Conservation (phyloP, 2,113 vertebrate genomes). For the Notarius lentiginosus region DNA sequence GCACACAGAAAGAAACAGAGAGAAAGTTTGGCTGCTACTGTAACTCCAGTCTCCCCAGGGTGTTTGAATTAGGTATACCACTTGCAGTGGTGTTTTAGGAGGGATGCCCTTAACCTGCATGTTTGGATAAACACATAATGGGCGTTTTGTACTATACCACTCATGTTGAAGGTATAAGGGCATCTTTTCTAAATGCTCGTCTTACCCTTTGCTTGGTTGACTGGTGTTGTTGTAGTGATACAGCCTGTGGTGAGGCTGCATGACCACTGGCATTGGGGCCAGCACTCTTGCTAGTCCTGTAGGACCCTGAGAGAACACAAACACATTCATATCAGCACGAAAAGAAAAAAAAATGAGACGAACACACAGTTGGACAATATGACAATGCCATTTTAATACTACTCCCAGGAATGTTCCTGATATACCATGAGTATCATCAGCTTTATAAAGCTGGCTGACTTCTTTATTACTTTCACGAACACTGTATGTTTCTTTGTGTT, state of each 20-base stretch:
- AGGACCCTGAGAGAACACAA: conserved; percentile 61
- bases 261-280: conserved; percentile 78
- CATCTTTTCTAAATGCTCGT: conserved; percentile 17
- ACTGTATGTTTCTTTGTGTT: neutral
- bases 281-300: conserved; percentile 60
- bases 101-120: conserved; percentile 14
- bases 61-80: neutral
- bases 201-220: conserved; percentile 75
- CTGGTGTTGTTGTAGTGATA: conserved; percentile 74
- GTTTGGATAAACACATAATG: conserved; percentile 1
- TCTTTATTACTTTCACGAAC: neutral
- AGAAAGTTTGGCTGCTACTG: conserved; percentile 31
- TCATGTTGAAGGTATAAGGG: neutral
- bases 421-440: neutral
- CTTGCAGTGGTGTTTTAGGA: neutral
- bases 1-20: neutral
- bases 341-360: neutral
- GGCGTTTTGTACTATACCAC: neutral
- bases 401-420: neutral
- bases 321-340: conserved; percentile 18
- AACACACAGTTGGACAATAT: neutral
- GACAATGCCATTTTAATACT: neutral
- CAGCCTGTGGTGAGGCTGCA: conserved; percentile 81
- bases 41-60: conserved; percentile 12
- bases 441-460: neutral